Conservation (phyloP, 2,113 vertebrate species). For the Pterophyllum scalare region DNA sequence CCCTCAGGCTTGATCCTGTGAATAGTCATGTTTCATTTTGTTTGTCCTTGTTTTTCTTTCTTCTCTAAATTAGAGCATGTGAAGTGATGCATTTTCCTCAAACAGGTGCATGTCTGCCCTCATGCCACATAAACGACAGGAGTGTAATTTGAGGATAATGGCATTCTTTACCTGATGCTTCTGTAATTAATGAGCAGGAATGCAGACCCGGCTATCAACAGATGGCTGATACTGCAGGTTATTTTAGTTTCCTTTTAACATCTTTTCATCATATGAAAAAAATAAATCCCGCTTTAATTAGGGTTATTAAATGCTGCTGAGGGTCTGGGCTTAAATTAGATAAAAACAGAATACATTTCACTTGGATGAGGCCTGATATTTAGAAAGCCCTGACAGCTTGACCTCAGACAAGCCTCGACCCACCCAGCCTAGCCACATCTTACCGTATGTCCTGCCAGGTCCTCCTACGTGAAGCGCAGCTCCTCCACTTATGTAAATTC, state of each 20-base stretch:
- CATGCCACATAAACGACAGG: conserved; percentile 38
- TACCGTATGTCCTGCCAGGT: conserved; percentile 27
- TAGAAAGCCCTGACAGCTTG: conserved; percentile 17
- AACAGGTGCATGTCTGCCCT: conserved; percentile 33
- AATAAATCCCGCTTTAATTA: conserved; percentile 20
- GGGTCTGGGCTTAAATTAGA: neutral
- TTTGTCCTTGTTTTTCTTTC: conserved; percentile 1
- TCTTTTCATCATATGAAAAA: conserved; percentile 14
- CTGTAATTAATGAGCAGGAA: conserved; percentile 58
- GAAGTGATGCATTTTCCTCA: conserved; percentile 42
- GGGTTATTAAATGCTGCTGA: conserved; percentile 19
- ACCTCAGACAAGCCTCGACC: conserved; percentile 35
- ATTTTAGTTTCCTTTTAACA: conserved; percentile 36
- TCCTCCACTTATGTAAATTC: conserved; percentile 54
- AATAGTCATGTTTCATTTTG: conserved; percentile 47
- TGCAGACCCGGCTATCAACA: conserved; percentile 27
- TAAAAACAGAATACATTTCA: neutral
- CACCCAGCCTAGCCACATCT: conserved; percentile 15
- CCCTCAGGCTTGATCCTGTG: conserved; percentile 29
- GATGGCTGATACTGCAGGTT: conserved; percentile 41
- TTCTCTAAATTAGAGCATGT: conserved; percentile 31
- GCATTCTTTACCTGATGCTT: conserved; percentile 51
- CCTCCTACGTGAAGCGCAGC: conserved; percentile 48
- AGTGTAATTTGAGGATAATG: conserved; percentile 58
- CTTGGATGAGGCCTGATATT: conserved; percentile 18